phyloP scores from a whole-genome alignment of 1,140 invertebrate species.

The Drosophila kanapiae region DNA sequence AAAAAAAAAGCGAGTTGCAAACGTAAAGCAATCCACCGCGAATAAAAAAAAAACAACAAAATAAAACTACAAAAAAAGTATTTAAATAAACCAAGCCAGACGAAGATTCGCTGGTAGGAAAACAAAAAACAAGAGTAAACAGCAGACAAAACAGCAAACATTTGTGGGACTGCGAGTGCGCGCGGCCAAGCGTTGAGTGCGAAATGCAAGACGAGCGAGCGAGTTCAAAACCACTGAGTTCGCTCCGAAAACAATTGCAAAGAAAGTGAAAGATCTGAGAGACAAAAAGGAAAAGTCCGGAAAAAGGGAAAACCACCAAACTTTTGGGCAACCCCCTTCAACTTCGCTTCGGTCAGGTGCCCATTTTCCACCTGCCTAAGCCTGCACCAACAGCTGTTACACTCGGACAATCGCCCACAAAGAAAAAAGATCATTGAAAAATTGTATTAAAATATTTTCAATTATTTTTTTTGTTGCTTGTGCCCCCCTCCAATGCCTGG shows the following conservation, averaged over 20 bases:
- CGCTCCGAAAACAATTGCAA: conserved; percentile 68
- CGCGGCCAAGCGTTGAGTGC: conserved; percentile 76
- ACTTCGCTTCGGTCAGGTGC: conserved; percentile 60
- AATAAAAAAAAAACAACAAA: conserved; percentile 19
- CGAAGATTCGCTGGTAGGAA: conserved; percentile 17
- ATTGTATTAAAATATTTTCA: conserved; percentile 57
- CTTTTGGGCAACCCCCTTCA: conserved; percentile 11
- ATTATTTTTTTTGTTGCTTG: conserved; percentile 67
- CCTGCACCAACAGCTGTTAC: conserved; percentile 61
- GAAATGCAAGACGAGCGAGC: conserved; percentile 59
- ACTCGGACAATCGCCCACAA: conserved; percentile 45
- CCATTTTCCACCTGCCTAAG: conserved; percentile 22
- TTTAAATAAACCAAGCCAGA: conserved; percentile 41
- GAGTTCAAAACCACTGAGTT: conserved; percentile 44
- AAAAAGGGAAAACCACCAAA: conserved; percentile 67
- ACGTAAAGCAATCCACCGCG: conserved; percentile 9
- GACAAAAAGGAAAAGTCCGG: conserved; percentile 41
- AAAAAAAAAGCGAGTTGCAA: conserved; percentile 54
- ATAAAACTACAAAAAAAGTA: conserved; percentile 53
- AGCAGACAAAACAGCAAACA: conserved; percentile 35
- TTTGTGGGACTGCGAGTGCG: conserved; percentile 56
- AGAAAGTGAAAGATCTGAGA: conserved; percentile 73
- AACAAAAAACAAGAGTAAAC: conserved; percentile 41
- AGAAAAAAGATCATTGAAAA: conserved; percentile 59
- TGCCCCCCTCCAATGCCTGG: conserved; percentile 39